phyloP scores from a whole-genome alignment of 1,140 invertebrate species.

The Thaumetopoea pityocampa region DNA sequence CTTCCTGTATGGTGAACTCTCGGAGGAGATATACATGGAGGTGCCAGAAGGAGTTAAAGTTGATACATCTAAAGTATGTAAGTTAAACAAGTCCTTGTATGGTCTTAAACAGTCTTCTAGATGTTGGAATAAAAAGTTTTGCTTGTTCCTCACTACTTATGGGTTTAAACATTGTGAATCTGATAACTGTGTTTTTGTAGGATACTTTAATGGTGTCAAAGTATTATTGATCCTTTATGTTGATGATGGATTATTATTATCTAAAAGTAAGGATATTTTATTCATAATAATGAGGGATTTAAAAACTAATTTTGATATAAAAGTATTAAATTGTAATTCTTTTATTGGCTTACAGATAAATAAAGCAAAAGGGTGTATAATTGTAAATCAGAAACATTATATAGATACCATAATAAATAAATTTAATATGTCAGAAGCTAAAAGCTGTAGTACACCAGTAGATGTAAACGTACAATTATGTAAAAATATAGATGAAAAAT shows the following conservation, averaged over 20 bases:
- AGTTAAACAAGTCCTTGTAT: slow-evolving; percentile 33
- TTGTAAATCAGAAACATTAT: too few species aligned
- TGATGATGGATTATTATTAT: slow-evolving; percentile 20
- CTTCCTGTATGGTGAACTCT: slow-evolving; percentile 47
- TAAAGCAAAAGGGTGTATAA: slow-evolving; percentile 16
- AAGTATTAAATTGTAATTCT: slow-evolving; percentile 13
- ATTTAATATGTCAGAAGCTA: too few species aligned
- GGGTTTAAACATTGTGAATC: neutral
- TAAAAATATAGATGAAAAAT: slow-evolving; percentile 18
- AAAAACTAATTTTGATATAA: slow-evolving; percentile 25
- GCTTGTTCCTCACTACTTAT: neutral
- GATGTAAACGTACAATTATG: too few species aligned
- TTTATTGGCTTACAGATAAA: slow-evolving; percentile 19
- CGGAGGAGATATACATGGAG: slow-evolving; percentile 47
- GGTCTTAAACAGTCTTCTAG: slow-evolving; percentile 37
- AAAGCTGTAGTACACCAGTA: too few species aligned
- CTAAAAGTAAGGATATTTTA: slow-evolving; percentile 18
- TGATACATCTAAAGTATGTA: slow-evolving; percentile 13
- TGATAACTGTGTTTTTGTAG: slow-evolving; percentile 1
- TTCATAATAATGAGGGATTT: slow-evolving; percentile 16
- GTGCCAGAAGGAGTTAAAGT: slow-evolving; percentile 32
- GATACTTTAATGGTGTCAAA: neutral
- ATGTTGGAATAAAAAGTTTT: slow-evolving; percentile 10
- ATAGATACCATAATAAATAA: too few species aligned
- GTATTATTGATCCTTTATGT: neutral